A percentile compares a stretch with the other conserved stretches of the same genome.
phyloP scores from a whole-genome alignment of 2,797 vertebrate species.

The Notamacropus eugenii region DNA sequence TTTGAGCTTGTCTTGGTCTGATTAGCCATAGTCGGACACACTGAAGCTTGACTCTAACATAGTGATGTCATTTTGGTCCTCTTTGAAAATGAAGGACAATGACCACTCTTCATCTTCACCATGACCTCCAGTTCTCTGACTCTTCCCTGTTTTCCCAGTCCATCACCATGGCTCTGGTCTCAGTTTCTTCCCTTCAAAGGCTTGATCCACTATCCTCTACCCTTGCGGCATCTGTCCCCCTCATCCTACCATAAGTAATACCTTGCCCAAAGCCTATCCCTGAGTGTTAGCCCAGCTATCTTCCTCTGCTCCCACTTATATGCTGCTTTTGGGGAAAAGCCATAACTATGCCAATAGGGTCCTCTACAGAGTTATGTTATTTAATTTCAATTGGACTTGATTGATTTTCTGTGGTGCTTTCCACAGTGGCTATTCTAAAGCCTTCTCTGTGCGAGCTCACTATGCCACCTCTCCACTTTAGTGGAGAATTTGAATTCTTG shows the following conservation, averaged over 20 bases:
- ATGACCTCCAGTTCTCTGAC: neutral
- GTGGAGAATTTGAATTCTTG: too few relatives aligned
- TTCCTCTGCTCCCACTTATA: neutral
- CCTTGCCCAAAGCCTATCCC: neutral
- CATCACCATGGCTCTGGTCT: neutral
- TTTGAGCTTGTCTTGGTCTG: too few relatives aligned
- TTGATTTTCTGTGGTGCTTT: neutral
- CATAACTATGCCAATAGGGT: neutral
- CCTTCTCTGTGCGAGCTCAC: neutral
- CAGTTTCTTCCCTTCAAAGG: too few relatives aligned
- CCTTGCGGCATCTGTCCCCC: neutral
- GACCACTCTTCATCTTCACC: neutral
- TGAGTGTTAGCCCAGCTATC: neutral
- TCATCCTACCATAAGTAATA: neutral
- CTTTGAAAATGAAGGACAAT: too few relatives aligned
- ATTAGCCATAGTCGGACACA: too few relatives aligned
- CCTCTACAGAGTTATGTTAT: neutral
- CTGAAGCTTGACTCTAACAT: too few relatives aligned
- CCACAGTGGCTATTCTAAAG: neutral
- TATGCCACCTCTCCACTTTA: neutral
- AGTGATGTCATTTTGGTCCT: too few relatives aligned
- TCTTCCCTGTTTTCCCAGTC: neutral
- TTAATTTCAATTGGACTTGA: neutral
- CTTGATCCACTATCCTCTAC: neutral
- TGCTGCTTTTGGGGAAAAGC: neutral